A percentile compares a stretch with the other conserved stretches of the same genome.
Evolutionary conservation across 53 echinoderm and acorn worm species (phyloP).

Genomic region (Luidia sarsii): DNA sequence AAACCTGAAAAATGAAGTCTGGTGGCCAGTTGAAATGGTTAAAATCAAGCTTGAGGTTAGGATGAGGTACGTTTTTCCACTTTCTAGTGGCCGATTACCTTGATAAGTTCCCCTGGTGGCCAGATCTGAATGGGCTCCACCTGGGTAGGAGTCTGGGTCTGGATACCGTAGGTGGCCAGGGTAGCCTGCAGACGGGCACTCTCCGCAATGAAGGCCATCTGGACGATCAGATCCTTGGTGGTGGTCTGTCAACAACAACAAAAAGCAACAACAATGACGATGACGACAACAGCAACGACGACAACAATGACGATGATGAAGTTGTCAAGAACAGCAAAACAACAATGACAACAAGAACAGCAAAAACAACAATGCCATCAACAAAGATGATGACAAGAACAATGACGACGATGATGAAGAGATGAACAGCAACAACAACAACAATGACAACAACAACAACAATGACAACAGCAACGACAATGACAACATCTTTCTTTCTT

Average conservation of each 20-base stretch:
- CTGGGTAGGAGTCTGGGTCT: slow-evolving; percentile 93
- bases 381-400: too few species aligned
- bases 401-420: too few species aligned
- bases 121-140: slow-evolving; percentile 98
- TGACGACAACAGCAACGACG: neutral
- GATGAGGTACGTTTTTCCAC: too few species aligned
- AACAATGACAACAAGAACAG: too few species aligned
- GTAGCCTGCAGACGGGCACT: slow-evolving; percentile 89
- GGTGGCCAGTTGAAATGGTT: too few species aligned
- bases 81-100: too few species aligned
- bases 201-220: slow-evolving; percentile 97
- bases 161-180: slow-evolving; percentile 91
- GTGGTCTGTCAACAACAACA: slow-evolving; percentile 57
- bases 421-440: neutral
- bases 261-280: neutral
- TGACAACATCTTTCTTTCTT: neutral
- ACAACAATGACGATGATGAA: too few species aligned
- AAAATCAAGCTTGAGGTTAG: too few species aligned
- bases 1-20: too few species aligned
- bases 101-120: slow-evolving; percentile 91
- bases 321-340: too few species aligned
- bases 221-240: slow-evolving; percentile 88
- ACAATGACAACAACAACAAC: neutral
- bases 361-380: too few species aligned
- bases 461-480: neutral